Evolutionary conservation across 2,113 vertebrate species (phyloP).

Genomic region (Cyprinus carpio): DNA sequence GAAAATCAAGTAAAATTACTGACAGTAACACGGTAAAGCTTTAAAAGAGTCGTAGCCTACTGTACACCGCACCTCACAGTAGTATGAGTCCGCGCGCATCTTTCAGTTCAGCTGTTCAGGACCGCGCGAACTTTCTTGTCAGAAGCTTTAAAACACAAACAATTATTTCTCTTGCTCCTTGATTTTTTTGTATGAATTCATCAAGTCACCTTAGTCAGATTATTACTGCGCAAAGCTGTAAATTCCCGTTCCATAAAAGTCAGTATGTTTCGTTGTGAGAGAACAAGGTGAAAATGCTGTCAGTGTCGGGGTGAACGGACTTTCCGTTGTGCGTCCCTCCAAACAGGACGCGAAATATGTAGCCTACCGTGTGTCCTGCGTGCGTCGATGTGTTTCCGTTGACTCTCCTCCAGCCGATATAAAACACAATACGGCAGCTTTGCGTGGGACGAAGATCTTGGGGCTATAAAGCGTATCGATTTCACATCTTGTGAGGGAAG

Average conservation of each 20-base stretch:
- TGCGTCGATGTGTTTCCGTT: background rate
- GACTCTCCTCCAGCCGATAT: background rate
- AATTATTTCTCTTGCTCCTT: background rate
- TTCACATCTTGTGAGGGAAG: constrained; percentile 3
- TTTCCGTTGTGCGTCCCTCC: background rate
- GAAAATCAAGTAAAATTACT: background rate
- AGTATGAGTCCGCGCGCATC: background rate
- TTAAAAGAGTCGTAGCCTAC: constrained; percentile 1
- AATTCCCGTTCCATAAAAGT: background rate
- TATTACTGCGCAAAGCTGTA: background rate
- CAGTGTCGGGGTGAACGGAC: background rate
- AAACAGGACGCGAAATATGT: constrained; percentile 1
- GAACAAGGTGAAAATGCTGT: background rate
- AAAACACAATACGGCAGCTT: background rate
- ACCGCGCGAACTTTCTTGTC: constrained; percentile 16
- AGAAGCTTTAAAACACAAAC: background rate
- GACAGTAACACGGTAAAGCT: background rate
- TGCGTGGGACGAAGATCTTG: background rate
- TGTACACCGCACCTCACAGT: background rate
- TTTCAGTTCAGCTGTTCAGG: background rate
- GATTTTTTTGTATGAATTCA: background rate
- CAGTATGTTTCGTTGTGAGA: background rate
- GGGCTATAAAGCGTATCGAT: background rate
- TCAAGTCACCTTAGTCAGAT: background rate
- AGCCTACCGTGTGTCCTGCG: constrained; percentile 3